Conservation (phyloP, 2,888 invertebrate species). For the Phanerotoma sp. region DNA sequence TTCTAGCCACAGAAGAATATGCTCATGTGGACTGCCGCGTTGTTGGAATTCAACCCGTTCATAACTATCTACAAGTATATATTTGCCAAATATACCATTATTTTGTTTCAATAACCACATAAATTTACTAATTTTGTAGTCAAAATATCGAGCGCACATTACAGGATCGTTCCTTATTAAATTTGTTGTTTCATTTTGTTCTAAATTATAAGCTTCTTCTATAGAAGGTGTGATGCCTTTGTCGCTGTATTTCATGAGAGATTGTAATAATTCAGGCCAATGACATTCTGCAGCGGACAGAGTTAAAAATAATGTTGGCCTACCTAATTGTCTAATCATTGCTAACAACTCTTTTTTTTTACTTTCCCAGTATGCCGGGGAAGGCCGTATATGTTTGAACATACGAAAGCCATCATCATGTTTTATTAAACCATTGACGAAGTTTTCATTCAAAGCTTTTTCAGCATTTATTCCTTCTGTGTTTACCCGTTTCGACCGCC, state of each 20-base stretch:
- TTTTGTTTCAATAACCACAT: neutral
- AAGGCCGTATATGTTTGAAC: slow-evolving; percentile 42
- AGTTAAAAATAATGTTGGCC: slow-evolving; percentile 51
- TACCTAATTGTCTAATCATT: slow-evolving; percentile 51
- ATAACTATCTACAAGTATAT: neutral
- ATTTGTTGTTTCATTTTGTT: neutral
- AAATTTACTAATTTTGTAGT: neutral
- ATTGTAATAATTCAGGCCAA: slow-evolving; percentile 46
- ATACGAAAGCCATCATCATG: slow-evolving; percentile 15
- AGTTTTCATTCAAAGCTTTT: too few species aligned
- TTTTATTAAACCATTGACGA: slow-evolving; percentile 5
- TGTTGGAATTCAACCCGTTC: too few species aligned
- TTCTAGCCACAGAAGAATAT: slow-evolving; percentile 16
- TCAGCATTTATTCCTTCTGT: too few species aligned
- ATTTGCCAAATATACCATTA: neutral
- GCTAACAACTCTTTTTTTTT: too few species aligned
- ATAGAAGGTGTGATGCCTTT: neutral
- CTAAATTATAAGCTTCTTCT: neutral
- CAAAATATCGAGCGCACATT: neutral
- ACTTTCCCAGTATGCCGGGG: too few species aligned
- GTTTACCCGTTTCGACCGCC: slow-evolving; percentile 2
- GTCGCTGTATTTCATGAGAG: slow-evolving; percentile 43
- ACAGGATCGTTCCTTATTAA: neutral
- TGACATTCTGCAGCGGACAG: slow-evolving; percentile 53
- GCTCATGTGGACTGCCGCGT: too few species aligned